Conservation (phyloP, 2,797 vertebrate species). For the Molossus alvarezi region DNA sequence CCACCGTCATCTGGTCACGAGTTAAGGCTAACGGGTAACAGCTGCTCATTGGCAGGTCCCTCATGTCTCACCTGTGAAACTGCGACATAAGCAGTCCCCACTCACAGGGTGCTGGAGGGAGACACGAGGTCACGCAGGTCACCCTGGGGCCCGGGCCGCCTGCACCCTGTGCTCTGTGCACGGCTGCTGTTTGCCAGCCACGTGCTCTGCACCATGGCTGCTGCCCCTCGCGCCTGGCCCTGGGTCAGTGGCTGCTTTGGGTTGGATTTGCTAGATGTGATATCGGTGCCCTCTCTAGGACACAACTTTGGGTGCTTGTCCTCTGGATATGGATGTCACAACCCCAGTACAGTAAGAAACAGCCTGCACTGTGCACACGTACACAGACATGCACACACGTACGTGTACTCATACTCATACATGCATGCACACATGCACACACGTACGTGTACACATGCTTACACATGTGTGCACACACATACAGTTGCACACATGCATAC, state of each 20-base stretch:
- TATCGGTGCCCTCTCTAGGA: no score
- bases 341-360: background rate
- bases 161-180: background rate
- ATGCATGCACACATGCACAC: no score
- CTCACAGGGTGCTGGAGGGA: background rate
- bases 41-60: background rate
- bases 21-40: background rate
- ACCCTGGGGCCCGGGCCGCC: no score
- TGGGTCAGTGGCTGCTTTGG: background rate
- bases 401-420: rapidly evolving
- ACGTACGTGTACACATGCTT: background rate
- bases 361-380: background rate
- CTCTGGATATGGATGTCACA: background rate
- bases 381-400: background rate
- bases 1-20: rapidly evolving
- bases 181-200: rapidly evolving
- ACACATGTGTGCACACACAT: no score
- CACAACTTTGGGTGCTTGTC: background rate
- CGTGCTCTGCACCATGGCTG: background rate
- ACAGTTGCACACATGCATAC: no score
- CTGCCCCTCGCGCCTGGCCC: background rate
- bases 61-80: background rate
- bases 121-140: background rate
- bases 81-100: background rate
- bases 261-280: background rate